Evolutionary conservation across 2,888 invertebrate species (phyloP).

Genomic region (Ecliptopera silaceata): DNA sequence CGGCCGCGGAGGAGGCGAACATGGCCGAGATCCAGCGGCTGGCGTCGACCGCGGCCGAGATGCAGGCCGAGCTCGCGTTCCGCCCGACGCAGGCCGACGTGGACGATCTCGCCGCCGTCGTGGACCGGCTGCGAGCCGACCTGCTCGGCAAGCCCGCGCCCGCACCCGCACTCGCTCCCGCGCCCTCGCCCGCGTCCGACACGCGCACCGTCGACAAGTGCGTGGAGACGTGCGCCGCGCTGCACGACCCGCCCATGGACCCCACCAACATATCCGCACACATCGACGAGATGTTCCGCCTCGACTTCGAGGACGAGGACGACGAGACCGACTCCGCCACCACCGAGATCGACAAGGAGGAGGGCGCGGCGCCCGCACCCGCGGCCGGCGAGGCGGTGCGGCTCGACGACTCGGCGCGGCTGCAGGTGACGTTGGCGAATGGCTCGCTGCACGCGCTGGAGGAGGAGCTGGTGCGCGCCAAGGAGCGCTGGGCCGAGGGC

Average conservation of each 20-base stretch:
- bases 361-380: constrained; percentile 38
- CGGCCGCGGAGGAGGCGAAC: constrained; percentile 81
- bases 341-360: constrained; percentile 60
- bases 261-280: constrained; percentile 73
- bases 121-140: constrained; percentile 58
- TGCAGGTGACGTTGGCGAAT: constrained; percentile 66
- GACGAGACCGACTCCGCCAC: constrained; percentile 69
- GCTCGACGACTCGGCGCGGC: constrained; percentile 57
- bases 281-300: constrained; percentile 76
- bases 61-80: constrained; percentile 83
- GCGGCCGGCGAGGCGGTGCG: constrained; percentile 50
- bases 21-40: constrained; percentile 83
- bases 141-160: constrained; percentile 49
- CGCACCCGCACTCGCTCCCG: too few relatives aligned
- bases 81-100: constrained; percentile 82
- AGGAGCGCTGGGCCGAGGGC: constrained; percentile 87
- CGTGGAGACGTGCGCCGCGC: constrained; percentile 47
- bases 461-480: constrained; percentile 88
- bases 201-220: constrained; percentile 40
- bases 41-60: constrained; percentile 71
- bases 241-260: constrained; percentile 52
- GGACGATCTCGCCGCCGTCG: constrained; percentile 79
- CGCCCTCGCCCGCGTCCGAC: too few relatives aligned
- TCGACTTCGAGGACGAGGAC: constrained; percentile 72
- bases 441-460: constrained; percentile 85